phyloP scores from a whole-genome alignment of 37 sponge, comb jelly and placozoan genomes.

The Cladorhizidae sp. region DNA sequence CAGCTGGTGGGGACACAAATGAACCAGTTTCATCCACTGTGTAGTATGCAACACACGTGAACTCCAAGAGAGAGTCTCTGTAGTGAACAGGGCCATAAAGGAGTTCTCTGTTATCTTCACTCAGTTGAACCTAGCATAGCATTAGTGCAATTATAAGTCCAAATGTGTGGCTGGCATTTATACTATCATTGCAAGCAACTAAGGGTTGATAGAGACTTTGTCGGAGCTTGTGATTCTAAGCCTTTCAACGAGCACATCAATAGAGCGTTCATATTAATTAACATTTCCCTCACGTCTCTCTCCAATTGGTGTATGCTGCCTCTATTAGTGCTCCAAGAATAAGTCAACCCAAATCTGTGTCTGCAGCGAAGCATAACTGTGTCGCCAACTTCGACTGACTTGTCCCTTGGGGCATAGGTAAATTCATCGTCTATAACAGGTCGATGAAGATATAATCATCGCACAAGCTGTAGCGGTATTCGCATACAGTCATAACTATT shows the following conservation, averaged over 20 bases:
- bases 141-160: no score
- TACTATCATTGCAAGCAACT: no score
- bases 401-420: background rate
- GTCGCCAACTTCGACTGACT: background rate
- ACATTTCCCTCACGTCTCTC: no score
- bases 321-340: constrained; percentile 15
- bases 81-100: constrained; percentile 22
- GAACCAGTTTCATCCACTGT: background rate
- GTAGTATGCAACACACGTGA: constrained; percentile 9
- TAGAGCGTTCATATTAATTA: no score
- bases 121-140: constrained; percentile 20
- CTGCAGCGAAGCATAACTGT: background rate
- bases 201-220: no score
- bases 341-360: constrained; percentile 26
- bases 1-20: constrained; percentile 11
- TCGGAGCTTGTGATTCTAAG: no score
- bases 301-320: background rate
- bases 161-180: no score
- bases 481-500: background rate
- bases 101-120: background rate
- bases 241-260: no score
- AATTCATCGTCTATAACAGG: constrained; percentile 16
- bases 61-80: constrained; percentile 9
- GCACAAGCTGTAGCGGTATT: background rate
- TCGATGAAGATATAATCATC: background rate